Evolutionary conservation across 2,113 vertebrate species (phyloP).

Genomic region (Martes martes): DNA sequence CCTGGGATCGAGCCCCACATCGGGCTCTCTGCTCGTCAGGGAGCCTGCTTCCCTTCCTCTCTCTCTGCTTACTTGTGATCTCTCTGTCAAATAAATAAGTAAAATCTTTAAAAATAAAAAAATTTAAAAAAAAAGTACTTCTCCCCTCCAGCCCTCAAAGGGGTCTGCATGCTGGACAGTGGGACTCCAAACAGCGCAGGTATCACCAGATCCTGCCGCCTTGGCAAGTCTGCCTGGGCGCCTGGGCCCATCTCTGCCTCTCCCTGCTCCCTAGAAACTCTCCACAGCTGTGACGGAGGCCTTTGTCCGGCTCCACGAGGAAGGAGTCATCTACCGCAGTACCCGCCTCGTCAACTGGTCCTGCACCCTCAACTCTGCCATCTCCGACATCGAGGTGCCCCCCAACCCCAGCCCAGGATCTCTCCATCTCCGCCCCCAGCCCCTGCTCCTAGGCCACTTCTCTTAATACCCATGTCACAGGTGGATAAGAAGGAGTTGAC

Average conservation of each 20-base stretch:
- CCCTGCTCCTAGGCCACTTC: too few species aligned
- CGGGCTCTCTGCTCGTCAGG: too few species aligned
- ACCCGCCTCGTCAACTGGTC: constrained; percentile 93
- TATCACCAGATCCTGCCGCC: background rate
- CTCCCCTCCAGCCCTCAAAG: background rate
- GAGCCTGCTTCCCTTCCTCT: too few species aligned
- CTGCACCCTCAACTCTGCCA: constrained; percentile 91
- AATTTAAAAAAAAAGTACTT: background rate
- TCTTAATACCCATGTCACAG: constrained; percentile 75
- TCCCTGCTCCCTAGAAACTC: constrained; percentile 80
- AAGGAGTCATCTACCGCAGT: constrained; percentile 90
- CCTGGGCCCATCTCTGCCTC: background rate
- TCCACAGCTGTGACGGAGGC: constrained; percentile 89
- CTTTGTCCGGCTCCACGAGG: constrained; percentile 89
- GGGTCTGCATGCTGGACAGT: background rate
- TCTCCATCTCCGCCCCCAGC: background rate
- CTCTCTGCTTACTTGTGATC: too few species aligned
- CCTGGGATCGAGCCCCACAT: too few species aligned
- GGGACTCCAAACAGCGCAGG: background rate
- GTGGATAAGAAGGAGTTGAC: constrained; percentile 93
- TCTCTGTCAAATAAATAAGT: too few species aligned
- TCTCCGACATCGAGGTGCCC: constrained; percentile 93
- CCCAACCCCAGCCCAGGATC: too few species aligned
- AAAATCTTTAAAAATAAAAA: too few species aligned
- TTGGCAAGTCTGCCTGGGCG: background rate